Conservation (phyloP, 2,888 invertebrate genomes). For the Myathropa florea region DNA sequence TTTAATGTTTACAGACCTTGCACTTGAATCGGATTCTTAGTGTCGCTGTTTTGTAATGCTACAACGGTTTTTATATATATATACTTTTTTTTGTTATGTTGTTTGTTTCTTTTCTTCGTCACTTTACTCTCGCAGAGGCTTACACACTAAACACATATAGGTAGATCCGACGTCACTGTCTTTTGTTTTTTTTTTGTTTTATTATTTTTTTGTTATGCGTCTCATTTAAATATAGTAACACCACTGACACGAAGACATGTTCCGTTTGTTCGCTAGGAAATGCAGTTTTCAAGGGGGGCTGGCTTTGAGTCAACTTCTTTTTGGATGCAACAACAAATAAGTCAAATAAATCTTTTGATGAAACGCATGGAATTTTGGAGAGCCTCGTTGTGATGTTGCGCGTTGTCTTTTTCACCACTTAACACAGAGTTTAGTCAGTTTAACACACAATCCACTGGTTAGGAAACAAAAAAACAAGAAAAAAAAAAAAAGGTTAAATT, state of each 20-base stretch:
- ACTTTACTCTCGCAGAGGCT: slow-evolving; percentile 17
- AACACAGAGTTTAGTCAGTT: slow-evolving; percentile 33
- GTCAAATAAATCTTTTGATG: not conserved
- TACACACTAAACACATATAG: slow-evolving; percentile 13
- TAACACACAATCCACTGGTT: slow-evolving; percentile 14
- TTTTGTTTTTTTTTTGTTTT: slow-evolving; percentile 19
- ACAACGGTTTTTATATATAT: slow-evolving; percentile 41
- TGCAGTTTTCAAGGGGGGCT: slow-evolving; percentile 23
- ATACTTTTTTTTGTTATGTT: no score
- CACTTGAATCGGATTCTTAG: slow-evolving; percentile 66
- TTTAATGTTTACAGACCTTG: slow-evolving; percentile 70
- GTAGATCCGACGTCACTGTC: slow-evolving; percentile 41
- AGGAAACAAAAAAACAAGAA: not conserved
- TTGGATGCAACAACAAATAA: not conserved
- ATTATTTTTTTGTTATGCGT: slow-evolving; percentile 24
- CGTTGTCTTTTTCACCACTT: slow-evolving; percentile 26
- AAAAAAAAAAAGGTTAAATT: slow-evolving; percentile 21
- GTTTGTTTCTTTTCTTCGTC: slow-evolving; percentile 16
- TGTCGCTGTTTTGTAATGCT: slow-evolving; percentile 62
- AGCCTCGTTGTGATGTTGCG: not conserved
- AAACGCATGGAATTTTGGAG: not conserved
- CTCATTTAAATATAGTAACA: slow-evolving; percentile 67
- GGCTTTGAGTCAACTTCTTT: slow-evolving; percentile 11
- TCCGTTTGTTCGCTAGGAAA: slow-evolving; percentile 51
- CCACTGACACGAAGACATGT: slow-evolving; percentile 67